Base-by-base conservation (phyloP, 2,888 invertebrate species). In the Drosophila cognata region DNA sequence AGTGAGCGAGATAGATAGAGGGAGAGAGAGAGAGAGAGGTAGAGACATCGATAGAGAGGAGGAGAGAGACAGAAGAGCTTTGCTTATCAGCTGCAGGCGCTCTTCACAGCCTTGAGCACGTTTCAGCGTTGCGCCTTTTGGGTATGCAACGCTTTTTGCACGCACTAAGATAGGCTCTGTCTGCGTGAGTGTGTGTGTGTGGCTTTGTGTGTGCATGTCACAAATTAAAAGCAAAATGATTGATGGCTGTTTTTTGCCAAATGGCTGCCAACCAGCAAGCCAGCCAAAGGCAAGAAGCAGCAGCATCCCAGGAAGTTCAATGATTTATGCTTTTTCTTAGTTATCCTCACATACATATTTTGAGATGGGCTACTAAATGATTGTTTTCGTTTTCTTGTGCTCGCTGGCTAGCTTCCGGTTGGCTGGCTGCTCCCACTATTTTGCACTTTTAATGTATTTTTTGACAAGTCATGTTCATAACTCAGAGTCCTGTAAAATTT, bases 381-480 rank as follows among this genome's bases (percentile, higher is more conserved):
- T 88, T 88, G 86, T 86, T 86, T 84, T 85, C 71, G 55, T 69
- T 67, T 57, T n/a, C 5, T 41, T n/a, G 25, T 46, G 25, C 46
- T 16, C 25, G 46, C 56, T 36, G 25, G 36, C 35, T 38, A 28
- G 36, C 36, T 66, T 25, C 48, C 59, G 36, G 51, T 51, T 58
- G 50, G 52, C 13, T 21, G 52, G 52, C 7, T 36, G 52, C 21
- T 68, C 66, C 63, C 81, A 84, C 81, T 84, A 81, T 75, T 85
- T 83, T 85, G 83, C 83, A 74, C 83, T 85, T 85, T 88, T 88
- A 84, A 88, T 85, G 82, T 87, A 71, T 82, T 84, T 85, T 83
- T 79, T 85, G 89, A 88, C 88, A 88, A 89, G 89, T 88, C 88
- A 88, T 88, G 88, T 88, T 89, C 88, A 88, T 88, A 89, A 88